Evolutionary conservation across 1,140 invertebrate genomes (phyloP), one percentile per base, ranked within the genome.

Genomic region (Nebria ingens): DNA sequence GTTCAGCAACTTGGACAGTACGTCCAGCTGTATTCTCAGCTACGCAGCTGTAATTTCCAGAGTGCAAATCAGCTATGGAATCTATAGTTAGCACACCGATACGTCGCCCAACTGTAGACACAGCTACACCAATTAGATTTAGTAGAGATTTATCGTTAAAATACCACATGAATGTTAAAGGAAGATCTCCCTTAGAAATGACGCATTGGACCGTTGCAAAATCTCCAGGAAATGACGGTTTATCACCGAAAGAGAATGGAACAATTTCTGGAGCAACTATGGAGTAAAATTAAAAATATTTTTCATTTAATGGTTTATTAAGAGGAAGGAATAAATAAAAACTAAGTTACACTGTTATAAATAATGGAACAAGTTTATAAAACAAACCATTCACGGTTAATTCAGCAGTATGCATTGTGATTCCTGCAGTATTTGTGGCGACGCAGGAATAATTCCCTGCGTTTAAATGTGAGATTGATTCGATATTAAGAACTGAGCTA

Each of bases 1-100:
- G 73, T 62, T 73, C 73, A 29, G 84, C 75, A 38, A 83, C 80
- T 65, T 83, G 80, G 64, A 78, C 81, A 50, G 78, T 78, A 60
- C 71, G 71, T 56, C 84, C 85, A 59, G 83, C 85, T 21, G 62
- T 58, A 58, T 75, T 75, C n/a, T 57, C 59, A 1, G 71, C 74
- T 6, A 65, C 53, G 55, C 64, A 71, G 9, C 64, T 65, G 55
- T 69, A 70, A 51, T 65, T 66, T 11, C 68, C 66, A 13, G 60
- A 56, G 38, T 64, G 61, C 45, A 62, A 52, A 22, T 62, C 63
- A 19, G 58, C 52, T 19, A 69, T 61, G 1, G 62, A 59, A 56
- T 86, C 81, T 55, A 93, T 91, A 21, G 81, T 82, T 56, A 95
- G 71, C 62, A 89, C 73, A 54, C 81, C 84, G 55, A 82, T 83